Percentiles rank a stretch among this genome's conserved stretches.
These are phyloP conservation scores for Turritopsis dohrnii DNA, from an alignment of 30 jellyfish, hydroid and myxozoan genomes.

Conservation along the genomic window DNA sequence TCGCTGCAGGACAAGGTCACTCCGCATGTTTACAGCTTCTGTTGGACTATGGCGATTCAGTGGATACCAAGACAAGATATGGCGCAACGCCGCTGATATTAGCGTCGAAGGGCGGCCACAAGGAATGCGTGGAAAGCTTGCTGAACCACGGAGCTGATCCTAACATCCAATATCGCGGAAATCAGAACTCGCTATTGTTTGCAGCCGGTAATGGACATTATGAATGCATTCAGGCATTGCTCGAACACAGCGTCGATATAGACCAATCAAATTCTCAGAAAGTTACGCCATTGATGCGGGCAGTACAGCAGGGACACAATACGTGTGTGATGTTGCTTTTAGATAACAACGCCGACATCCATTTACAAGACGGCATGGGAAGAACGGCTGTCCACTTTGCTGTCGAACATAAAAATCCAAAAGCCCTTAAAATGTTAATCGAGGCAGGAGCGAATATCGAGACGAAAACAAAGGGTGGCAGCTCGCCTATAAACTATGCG, in stretches of 20 bases:
- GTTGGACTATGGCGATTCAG: constrained; percentile 29
- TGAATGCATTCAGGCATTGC: constrained; percentile 35
- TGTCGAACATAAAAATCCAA: constrained; percentile 37
- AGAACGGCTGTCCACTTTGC: constrained; percentile 63
- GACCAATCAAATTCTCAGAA: constrained; percentile 49
- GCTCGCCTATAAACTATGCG: constrained; percentile 49
- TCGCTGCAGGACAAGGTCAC: constrained; percentile 62
- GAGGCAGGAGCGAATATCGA: constrained; percentile 38
- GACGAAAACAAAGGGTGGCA: constrained; percentile 56
- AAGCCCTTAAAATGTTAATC: constrained; percentile 28
- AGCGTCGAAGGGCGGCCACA: constrained; percentile 60
- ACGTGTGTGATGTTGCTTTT: constrained; percentile 33
- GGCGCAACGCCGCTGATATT: constrained; percentile 65
- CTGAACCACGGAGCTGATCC: constrained; percentile 45
- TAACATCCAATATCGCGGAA: constrained; percentile 40
- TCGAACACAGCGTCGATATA: constrained; percentile 26
- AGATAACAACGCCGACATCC: constrained; percentile 30
- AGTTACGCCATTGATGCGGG: constrained; percentile 64
- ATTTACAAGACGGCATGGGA: constrained; percentile 33
- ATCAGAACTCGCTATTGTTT: constrained; percentile 48
- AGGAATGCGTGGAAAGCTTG: constrained; percentile 41
- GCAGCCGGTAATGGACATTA: constrained; percentile 68
- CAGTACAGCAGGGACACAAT: constrained; percentile 56
- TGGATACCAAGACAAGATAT: constrained; percentile 43
- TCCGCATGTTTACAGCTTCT: constrained; percentile 30